Evolutionary conservation across 2,888 invertebrate species (phyloP).

Genomic region (Yponomeuta malinellus): DNA sequence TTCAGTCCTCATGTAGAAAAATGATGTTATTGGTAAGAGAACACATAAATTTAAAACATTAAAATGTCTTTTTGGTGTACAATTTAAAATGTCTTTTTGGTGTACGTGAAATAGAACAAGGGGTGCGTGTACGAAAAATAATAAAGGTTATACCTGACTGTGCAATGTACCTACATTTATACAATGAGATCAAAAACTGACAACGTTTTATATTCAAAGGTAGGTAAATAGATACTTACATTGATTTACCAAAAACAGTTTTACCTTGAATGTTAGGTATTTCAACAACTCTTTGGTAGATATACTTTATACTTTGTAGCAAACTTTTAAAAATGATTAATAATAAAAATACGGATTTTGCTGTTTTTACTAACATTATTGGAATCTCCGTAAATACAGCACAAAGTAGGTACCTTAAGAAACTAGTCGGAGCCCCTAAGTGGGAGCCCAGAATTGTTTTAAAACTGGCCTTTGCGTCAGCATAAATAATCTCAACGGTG

Average conservation of each 20-base stretch:
- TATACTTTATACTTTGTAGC: no score
- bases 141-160: no score
- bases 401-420: no score
- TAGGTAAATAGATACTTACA: not conserved
- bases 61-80: not conserved
- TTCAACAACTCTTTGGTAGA: not conserved
- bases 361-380: no score
- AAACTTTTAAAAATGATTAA: no score
- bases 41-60: not conserved
- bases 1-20: slow-evolving; percentile 5
- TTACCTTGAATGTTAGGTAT: not conserved
- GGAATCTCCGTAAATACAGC: no score
- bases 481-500: no score
- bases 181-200: slow-evolving; percentile 56
- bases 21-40: not conserved
- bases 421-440: no score
- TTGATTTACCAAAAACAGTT: not conserved
- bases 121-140: not conserved
- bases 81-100: not conserved
- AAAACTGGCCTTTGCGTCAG: no score
- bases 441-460: no score
- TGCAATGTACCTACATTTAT: slow-evolving; percentile 19
- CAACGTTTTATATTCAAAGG: slow-evolving; percentile 20
- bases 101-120: not conserved
- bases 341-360: no score